These are phyloP conservation scores for Silvanus unidentatus DNA, from an alignment of 2,888 invertebrate genomes.

Conservation along the genomic window DNA sequence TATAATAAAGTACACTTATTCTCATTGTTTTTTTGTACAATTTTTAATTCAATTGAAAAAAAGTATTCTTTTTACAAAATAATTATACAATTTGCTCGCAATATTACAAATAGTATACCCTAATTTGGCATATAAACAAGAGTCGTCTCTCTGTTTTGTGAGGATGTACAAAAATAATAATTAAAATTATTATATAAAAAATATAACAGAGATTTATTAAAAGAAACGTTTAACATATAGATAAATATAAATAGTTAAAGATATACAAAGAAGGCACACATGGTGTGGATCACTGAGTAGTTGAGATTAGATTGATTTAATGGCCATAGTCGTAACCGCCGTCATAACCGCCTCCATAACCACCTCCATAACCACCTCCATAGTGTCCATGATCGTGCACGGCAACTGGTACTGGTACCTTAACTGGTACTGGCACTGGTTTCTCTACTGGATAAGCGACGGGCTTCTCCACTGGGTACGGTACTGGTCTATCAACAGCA, in stretches of 20 bases:
- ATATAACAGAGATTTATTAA: slow-evolving; percentile 31
- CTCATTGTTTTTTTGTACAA: too few relatives aligned
- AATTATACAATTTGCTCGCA: neutral
- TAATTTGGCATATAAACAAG: slow-evolving; percentile 15
- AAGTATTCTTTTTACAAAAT: too few relatives aligned
- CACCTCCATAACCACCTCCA: slow-evolving; percentile 25
- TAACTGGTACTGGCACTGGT: slow-evolving; percentile 59
- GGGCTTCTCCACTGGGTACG: slow-evolving; percentile 60
- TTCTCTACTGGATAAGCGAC: slow-evolving; percentile 62
- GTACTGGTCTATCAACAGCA: slow-evolving; percentile 48
- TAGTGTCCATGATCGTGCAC: slow-evolving; percentile 29
- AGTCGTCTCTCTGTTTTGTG: too few relatives aligned
- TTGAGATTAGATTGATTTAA: slow-evolving; percentile 18
- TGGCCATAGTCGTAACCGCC: slow-evolving; percentile 27
- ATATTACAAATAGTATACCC: slow-evolving; percentile 1
- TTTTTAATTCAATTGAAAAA: neutral
- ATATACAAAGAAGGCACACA: slow-evolving; percentile 30
- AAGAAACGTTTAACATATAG: slow-evolving; percentile 18
- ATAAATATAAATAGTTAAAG: slow-evolving; percentile 32
- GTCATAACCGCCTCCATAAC: slow-evolving; percentile 29
- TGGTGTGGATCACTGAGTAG: slow-evolving; percentile 32
- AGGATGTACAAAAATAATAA: slow-evolving; percentile 23
- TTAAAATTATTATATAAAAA: slow-evolving; percentile 25
- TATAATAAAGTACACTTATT: too few relatives aligned
- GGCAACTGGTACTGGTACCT: slow-evolving; percentile 51